Conservation (phyloP, 2,888 invertebrate species). For the Caenorhabditis japonica region DNA sequence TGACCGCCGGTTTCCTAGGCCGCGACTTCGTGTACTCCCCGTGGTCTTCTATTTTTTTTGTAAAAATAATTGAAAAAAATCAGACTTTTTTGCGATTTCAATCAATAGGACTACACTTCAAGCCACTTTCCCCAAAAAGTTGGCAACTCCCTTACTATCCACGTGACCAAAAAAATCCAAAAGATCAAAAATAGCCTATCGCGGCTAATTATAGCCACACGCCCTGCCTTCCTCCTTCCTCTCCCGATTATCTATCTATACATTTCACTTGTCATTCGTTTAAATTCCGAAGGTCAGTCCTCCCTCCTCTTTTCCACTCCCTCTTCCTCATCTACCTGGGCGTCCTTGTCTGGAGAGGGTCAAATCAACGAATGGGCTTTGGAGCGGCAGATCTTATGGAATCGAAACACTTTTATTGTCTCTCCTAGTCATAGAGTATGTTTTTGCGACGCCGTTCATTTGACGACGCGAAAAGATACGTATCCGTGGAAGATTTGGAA, state of each 20-base stretch:
- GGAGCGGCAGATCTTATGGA: neutral
- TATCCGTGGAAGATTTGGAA: slow-evolving; percentile 35
- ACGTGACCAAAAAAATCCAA: too few relatives aligned
- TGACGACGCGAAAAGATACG: slow-evolving; percentile 29
- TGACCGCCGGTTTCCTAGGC: too few relatives aligned
- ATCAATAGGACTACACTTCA: too few relatives aligned
- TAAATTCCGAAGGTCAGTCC: slow-evolving; percentile 25
- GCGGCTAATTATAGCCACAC: too few relatives aligned
- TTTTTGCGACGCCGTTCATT: slow-evolving; percentile 13
- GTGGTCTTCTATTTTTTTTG: too few relatives aligned
- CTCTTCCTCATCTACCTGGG: neutral
- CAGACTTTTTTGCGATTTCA: too few relatives aligned
- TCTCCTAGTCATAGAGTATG: neutral
- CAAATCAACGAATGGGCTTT: slow-evolving; percentile 15
- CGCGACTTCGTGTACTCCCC: too few relatives aligned
- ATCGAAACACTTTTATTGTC: slow-evolving; percentile 36
- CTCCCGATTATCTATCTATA: neutral
- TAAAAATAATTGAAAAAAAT: too few relatives aligned
- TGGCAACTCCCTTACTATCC: too few relatives aligned
- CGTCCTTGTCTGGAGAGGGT: slow-evolving; percentile 50
- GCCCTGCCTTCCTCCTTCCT: too few relatives aligned
- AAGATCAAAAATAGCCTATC: too few relatives aligned
- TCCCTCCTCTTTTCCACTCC: neutral
- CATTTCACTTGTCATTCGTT: slow-evolving; percentile 19
- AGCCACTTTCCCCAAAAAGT: too few relatives aligned